Evolutionary conservation across 2,113 vertebrate genomes (phyloP).

Genomic region (Cyanoliseus patagonus): DNA sequence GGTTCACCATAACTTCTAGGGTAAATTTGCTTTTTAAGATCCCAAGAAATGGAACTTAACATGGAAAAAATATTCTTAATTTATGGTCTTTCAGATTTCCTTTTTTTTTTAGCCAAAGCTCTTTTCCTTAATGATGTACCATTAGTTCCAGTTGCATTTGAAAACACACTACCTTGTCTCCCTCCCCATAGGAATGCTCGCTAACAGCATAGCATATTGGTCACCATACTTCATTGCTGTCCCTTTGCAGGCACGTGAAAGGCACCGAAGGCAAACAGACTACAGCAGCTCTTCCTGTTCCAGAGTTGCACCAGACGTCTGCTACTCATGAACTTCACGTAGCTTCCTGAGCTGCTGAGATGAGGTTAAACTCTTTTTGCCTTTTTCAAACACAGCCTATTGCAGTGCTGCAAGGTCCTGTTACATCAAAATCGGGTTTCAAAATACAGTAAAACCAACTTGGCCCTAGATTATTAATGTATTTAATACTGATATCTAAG

Average conservation of each 20-base stretch:
- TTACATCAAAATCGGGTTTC: conserved; percentile 51
- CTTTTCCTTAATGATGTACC: background rate
- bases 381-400: background rate
- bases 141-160: background rate
- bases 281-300: background rate
- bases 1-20: background rate
- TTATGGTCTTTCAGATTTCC: background rate
- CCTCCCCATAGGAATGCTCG: background rate
- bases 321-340: background rate
- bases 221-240: background rate
- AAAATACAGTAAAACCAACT: conserved; percentile 25
- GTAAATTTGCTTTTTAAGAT: background rate
- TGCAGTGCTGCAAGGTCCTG: background rate
- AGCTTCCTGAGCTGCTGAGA: background rate
- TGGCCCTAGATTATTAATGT: conserved; percentile 2
- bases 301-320: background rate
- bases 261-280: background rate
- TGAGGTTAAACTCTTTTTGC: background rate
- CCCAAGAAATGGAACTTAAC: background rate
- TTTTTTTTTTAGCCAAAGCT: background rate
- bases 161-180: background rate
- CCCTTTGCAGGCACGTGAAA: background rate
- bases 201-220: background rate
- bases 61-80: background rate
- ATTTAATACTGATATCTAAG: background rate